These are phyloP conservation scores for Periophthalmus magnuspinnatus DNA, from an alignment of 2,797 vertebrate genomes.

Conservation along the genomic window DNA sequence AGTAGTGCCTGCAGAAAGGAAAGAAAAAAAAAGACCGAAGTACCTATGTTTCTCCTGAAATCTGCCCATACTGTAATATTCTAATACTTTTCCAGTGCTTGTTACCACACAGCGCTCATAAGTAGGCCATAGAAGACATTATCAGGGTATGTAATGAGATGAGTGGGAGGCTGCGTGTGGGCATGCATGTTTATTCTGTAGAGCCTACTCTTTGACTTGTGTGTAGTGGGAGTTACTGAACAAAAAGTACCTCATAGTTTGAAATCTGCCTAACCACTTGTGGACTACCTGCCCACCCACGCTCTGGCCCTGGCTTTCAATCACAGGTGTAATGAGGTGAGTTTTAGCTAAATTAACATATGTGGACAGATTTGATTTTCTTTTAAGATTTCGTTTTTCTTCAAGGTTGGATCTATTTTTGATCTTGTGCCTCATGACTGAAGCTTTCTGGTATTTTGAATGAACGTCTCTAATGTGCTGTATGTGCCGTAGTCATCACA, in stretches of 20 bases:
- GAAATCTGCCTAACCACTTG: conserved; percentile 58
- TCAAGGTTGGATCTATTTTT: background rate
- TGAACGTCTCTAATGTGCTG: conserved; percentile 5
- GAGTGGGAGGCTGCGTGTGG: conserved; percentile 64
- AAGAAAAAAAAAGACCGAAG: background rate
- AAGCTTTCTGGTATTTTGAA: conserved; percentile 16
- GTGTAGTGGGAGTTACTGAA: conserved; percentile 50
- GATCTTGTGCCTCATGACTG: conserved; percentile 5
- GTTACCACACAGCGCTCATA: conserved; percentile 25
- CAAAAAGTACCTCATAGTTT: conserved; percentile 56
- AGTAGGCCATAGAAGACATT: conserved; percentile 38
- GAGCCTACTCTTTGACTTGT: conserved; percentile 63
- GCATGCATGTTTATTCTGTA: conserved; percentile 38
- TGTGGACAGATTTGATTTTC: background rate
- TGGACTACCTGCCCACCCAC: conserved; percentile 59
- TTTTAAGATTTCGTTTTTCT: background rate
- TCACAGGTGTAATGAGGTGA: conserved; percentile 19
- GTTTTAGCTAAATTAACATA: conserved; percentile 2
- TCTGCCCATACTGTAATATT: background rate
- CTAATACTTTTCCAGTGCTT: conserved; percentile 14
- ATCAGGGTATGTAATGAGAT: conserved; percentile 54
- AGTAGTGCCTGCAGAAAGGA: background rate
- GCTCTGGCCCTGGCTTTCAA: conserved; percentile 37
- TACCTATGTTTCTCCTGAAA: background rate
- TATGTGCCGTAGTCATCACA: conserved; percentile 15